Base-by-base conservation (phyloP, 1,140 invertebrate species). In the Ptiloglossa arizonensis region DNA sequence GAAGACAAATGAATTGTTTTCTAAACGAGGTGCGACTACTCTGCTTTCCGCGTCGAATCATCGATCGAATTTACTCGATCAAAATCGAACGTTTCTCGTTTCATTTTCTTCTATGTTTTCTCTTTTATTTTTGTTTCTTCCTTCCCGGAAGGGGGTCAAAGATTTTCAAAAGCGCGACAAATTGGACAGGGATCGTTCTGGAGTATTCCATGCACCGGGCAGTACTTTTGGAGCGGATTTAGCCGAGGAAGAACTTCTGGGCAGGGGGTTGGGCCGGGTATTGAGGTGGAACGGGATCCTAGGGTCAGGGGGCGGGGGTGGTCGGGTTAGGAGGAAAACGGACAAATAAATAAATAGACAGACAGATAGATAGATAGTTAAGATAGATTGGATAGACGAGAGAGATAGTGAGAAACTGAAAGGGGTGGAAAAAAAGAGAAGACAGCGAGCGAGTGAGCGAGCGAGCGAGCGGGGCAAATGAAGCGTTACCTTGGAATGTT, bases 401-500 rank as follows among this genome's bases (percentile, higher is more conserved):
- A 78, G 32, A 78, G 19, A 76, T 29, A 66, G 17, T 67, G 19
- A 67, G 64, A 72, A 35, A 72, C 50, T 57, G 38, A 81, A 68
- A 68, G 19, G 54, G 74, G 73, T 41, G 41, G 41, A 60, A 50
- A 70, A 70, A 83, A 66, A 78, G 41, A 81, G 35, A 83, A 83
- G 68, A 78, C 80, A 86, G 81, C 76, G 79, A 87, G 83, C 79
- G 72, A 86, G 85, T 80, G 79, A 87, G 83, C 79, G 72, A 86
- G 85, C 81, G 79, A 87, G 79, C 80, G 80, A 85, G 79, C 74
- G 82, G 83, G 63, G 60, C 63, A 32, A 75, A 69, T 71, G 59
- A 66, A 67, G 68, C 66, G 76, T 92, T 94, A 96, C 95, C 95
- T 96, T 96, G 86, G 95, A 94, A 82, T 94, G 94, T 91, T 93